phyloP scores from a whole-genome alignment of 2,113 vertebrate species.

The Spilogale gracilis region DNA sequence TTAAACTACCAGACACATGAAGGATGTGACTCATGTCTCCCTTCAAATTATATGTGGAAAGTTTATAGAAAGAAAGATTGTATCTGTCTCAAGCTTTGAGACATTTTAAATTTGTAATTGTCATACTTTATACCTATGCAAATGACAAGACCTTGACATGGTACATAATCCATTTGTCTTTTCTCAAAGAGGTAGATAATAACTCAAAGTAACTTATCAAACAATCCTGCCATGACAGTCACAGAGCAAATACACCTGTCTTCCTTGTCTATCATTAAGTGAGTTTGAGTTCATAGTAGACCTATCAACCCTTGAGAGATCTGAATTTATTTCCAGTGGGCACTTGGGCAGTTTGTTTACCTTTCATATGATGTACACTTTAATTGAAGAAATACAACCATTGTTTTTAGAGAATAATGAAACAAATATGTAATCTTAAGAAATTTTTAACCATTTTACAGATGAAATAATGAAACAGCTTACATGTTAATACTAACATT shows the following conservation, averaged over 20 bases:
- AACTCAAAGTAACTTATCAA: slow-evolving; percentile 45
- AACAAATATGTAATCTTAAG: neutral
- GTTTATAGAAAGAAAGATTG: slow-evolving; percentile 52
- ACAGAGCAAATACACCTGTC: neutral
- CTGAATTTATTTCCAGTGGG: neutral
- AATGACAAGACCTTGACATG: slow-evolving; percentile 40
- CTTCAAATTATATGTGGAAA: slow-evolving; percentile 44
- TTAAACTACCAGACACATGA: slow-evolving; percentile 63
- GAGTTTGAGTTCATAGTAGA: slow-evolving; percentile 11
- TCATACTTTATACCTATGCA: slow-evolving; percentile 55
- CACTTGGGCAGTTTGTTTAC: neutral
- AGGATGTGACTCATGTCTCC: slow-evolving; percentile 61
- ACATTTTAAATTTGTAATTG: slow-evolving; percentile 61
- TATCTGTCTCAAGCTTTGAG: slow-evolving; percentile 41
- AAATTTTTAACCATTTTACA: neutral
- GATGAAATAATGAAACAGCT: neutral
- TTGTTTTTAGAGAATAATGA: neutral
- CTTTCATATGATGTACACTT: neutral
- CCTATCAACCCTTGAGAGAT: slow-evolving; percentile 1
- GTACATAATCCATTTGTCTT: slow-evolving; percentile 32
- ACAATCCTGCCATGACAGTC: neutral
- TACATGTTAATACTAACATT: neutral
- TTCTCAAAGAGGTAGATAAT: slow-evolving; percentile 29
- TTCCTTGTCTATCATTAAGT: neutral
- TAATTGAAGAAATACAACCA: neutral